Evolutionary conservation across 2,113 vertebrate genomes (phyloP).

Genomic region (Sylvia atricapilla): DNA sequence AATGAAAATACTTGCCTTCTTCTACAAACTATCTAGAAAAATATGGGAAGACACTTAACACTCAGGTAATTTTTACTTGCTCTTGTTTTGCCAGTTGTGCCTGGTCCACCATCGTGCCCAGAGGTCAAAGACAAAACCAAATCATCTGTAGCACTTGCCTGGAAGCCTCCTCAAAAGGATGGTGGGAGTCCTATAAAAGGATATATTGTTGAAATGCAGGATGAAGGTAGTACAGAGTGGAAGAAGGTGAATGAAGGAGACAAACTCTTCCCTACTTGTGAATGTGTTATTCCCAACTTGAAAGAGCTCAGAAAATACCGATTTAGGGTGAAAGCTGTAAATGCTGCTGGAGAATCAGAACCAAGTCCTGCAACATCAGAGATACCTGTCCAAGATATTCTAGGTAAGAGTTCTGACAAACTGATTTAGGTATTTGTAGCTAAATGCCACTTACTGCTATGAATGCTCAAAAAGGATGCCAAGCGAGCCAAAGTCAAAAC

Average conservation of each 20-base stretch:
- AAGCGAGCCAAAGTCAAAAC: background rate
- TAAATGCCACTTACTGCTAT: background rate
- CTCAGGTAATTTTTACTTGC: background rate
- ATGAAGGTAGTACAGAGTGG: conserved; percentile 93
- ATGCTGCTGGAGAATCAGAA: conserved; percentile 91
- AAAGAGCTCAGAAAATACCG: conserved; percentile 92
- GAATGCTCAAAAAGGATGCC: background rate
- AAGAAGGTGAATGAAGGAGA: conserved; percentile 88
- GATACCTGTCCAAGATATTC: conserved; percentile 85
- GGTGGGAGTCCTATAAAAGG: conserved; percentile 94
- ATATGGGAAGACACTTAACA: background rate
- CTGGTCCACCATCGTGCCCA: conserved; percentile 83
- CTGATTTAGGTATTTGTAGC: background rate
- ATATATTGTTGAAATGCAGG: conserved; percentile 95
- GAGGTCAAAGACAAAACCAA: conserved; percentile 92
- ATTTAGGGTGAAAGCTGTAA: conserved; percentile 94
- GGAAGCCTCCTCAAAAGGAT: conserved; percentile 91
- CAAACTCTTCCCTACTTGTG: conserved; percentile 85
- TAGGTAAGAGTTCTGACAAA: conserved; percentile 74
- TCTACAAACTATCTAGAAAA: background rate
- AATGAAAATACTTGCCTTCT: background rate
- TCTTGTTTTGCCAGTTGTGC: conserved; percentile 77
- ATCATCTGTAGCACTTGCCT: conserved; percentile 85
- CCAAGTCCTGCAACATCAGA: conserved; percentile 87
- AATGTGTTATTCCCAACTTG: conserved; percentile 87